Conservation (phyloP, 2,888 invertebrate genomes). For the Thereva unica region DNA sequence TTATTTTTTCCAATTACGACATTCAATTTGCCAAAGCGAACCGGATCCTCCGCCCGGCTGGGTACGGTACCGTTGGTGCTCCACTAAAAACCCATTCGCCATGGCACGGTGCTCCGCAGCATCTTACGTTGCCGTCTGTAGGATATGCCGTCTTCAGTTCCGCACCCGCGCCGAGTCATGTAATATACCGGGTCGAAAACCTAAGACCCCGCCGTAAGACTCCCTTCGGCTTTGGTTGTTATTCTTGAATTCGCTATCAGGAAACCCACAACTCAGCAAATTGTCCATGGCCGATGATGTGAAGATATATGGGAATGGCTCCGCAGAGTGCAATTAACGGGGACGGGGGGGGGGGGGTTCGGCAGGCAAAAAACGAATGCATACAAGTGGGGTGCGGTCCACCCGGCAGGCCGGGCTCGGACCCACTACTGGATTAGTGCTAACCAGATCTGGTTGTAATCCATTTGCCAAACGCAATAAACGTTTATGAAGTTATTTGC, state of each 20-base stretch:
- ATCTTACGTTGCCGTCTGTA: too few species aligned
- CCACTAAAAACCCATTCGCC: too few species aligned
- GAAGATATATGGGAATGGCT: constrained; percentile 11
- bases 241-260: constrained; percentile 16
- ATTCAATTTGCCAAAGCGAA: constrained; percentile 7
- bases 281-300: constrained; percentile 11
- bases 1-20: constrained; percentile 33
- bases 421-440: constrained; percentile 20
- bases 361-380: constrained; percentile 17
- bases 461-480: constrained; percentile 33
- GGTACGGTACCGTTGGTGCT: too few species aligned
- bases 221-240: not conserved
- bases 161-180: too few species aligned
- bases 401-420: not conserved
- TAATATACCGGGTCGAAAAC: too few species aligned
- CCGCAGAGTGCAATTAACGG: constrained; percentile 28
- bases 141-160: too few species aligned
- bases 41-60: too few species aligned
- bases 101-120: too few species aligned
- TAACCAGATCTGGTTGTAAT: constrained; percentile 29
- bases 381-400: not conserved
- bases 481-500: constrained; percentile 36
- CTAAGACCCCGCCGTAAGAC: too few species aligned
- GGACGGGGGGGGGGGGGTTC: not conserved
- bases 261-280: constrained; percentile 23